Percentiles rank a stretch among this genome's conserved stretches.
phyloP scores from a whole-genome alignment of 1,140 invertebrate species.

The Parasteatoda tepidariorum region DNA sequence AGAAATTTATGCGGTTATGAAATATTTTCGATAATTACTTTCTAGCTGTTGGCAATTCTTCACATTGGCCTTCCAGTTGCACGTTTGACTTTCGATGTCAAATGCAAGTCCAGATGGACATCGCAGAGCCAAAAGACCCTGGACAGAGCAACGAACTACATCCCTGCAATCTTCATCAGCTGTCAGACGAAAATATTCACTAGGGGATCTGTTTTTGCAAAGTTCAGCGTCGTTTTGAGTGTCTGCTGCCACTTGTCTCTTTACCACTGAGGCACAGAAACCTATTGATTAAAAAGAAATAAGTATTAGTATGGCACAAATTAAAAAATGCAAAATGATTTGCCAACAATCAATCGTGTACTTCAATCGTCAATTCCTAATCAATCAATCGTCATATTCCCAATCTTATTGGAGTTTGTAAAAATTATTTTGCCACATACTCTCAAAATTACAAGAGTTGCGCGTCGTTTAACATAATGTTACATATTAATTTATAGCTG shows the following conservation, averaged over 20 bases:
- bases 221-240: slow-evolving; percentile 78
- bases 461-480: no score
- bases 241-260: slow-evolving; percentile 61
- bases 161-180: slow-evolving; percentile 92
- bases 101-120: slow-evolving; percentile 93
- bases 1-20: no score
- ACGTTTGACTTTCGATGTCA: slow-evolving; percentile 95
- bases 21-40: slow-evolving; percentile 62
- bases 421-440: no score
- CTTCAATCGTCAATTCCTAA: no score
- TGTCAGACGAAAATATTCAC: slow-evolving; percentile 92
- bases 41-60: slow-evolving; percentile 84
- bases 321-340: no score
- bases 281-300: slow-evolving; percentile 6
- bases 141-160: slow-evolving; percentile 94
- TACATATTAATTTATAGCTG: no score
- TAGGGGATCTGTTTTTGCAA: slow-evolving; percentile 94
- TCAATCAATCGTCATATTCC: no score
- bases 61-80: slow-evolving; percentile 93
- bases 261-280: slow-evolving; percentile 34
- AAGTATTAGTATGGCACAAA: no score
- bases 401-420: no score
- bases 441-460: no score
- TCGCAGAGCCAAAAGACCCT: slow-evolving; percentile 91
- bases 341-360: no score